A percentile compares a stretch with the other conserved stretches of the same genome.
Evolutionary conservation across 92 coral and sea anemone species (phyloP).

Genomic region (Scolanthus callimorphus): DNA sequence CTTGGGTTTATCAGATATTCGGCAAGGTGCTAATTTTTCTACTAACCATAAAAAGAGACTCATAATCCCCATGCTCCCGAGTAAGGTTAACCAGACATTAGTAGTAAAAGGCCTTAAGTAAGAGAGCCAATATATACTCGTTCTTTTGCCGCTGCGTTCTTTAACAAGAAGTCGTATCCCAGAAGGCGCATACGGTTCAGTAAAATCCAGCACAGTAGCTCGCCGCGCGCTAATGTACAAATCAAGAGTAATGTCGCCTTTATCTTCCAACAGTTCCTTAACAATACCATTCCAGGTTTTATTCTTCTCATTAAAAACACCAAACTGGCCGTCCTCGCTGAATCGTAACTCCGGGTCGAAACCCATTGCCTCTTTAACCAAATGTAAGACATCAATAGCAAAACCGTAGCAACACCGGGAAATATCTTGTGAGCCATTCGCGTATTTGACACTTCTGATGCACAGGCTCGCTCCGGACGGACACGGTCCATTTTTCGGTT

Average conservation of each 20-base stretch:
- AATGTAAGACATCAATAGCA: conserved; percentile 66
- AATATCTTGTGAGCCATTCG: conserved; percentile 17
- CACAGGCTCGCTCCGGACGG: conserved; percentile 49
- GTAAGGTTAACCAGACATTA: conserved; percentile 67
- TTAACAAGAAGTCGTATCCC: conserved; percentile 78
- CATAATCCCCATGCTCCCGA: conserved; percentile 65
- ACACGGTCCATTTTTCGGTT: conserved; percentile 51
- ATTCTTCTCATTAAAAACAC: conserved; percentile 54
- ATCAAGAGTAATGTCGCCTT: conserved; percentile 66
- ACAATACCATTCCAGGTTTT: conserved; percentile 82
- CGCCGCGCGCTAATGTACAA: conserved; percentile 76
- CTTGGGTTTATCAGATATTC: too few species aligned
- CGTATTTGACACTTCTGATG: conserved; percentile 20
- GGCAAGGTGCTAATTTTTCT: conserved; percentile 58
- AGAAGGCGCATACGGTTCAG: conserved; percentile 78
- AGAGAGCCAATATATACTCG: conserved; percentile 68
- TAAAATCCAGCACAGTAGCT: conserved; percentile 68
- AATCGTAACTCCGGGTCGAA: conserved; percentile 45
- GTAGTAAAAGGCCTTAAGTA: conserved; percentile 77
- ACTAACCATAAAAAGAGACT: conserved; percentile 58
- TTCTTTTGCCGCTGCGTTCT: conserved; percentile 52
- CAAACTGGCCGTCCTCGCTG: conserved; percentile 69
- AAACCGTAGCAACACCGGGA: conserved; percentile 73
- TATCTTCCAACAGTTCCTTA: conserved; percentile 43
- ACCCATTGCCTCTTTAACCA: conserved; percentile 27